These are phyloP conservation scores for Urosaurus nigricauda DNA, from an alignment of 2,797 vertebrate genomes.

Conservation along the genomic window DNA sequence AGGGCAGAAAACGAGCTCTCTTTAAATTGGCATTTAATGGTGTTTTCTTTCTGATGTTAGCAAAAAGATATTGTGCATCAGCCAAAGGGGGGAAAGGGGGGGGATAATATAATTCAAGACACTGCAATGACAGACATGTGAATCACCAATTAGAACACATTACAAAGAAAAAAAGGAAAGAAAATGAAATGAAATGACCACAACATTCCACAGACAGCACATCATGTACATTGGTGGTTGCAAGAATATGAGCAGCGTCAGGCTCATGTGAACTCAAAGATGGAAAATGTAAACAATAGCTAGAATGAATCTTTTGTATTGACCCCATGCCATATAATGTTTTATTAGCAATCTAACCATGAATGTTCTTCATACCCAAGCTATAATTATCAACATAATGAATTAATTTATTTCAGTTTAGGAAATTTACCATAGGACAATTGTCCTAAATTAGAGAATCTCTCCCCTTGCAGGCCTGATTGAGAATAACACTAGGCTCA, in stretches of 20 bases:
- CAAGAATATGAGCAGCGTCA: slow-evolving; percentile 20
- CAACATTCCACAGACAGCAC: slow-evolving; percentile 46
- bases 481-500: no score
- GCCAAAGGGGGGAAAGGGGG: not conserved
- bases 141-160: not conserved
- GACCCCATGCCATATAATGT: not conserved
- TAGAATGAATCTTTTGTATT: not conserved
- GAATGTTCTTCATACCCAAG: not conserved
- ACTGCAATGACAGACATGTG: not conserved
- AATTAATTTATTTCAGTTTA: not conserved
- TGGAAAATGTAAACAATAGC: not conserved
- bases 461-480: no score
- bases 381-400: not conserved
- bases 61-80: not conserved
- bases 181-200: slow-evolving; percentile 17
- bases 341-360: not conserved
- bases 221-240: slow-evolving; percentile 35
- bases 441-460: not conserved
- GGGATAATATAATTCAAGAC: not conserved
- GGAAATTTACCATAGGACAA: not conserved
- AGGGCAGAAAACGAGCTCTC: not conserved
- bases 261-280: slow-evolving; percentile 12
- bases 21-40: slow-evolving; percentile 19
- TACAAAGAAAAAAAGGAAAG: slow-evolving; percentile 21
- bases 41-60: slow-evolving; percentile 14